These are phyloP conservation scores for Bombus waltoni DNA, from an alignment of 1,140 invertebrate species.

Conservation along the genomic window DNA sequence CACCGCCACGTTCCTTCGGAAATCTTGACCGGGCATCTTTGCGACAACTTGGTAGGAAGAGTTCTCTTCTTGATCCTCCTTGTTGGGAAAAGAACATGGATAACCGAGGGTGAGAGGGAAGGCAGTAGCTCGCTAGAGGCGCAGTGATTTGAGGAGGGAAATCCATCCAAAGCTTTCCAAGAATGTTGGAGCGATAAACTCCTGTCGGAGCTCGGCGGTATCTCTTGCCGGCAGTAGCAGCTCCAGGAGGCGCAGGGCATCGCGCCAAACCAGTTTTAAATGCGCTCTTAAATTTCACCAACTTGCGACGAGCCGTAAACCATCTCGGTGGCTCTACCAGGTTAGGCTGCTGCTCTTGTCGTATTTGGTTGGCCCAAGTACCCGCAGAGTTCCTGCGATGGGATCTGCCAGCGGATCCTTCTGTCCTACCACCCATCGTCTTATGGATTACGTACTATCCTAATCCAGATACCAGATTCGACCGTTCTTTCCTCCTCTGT, in stretches of 20 bases:
- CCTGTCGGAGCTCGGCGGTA: slow-evolving; percentile 78
- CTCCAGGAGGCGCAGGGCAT: slow-evolving; percentile 79
- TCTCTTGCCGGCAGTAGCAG: slow-evolving; percentile 76
- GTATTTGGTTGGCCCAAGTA: slow-evolving; percentile 75
- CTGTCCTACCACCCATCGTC: slow-evolving; percentile 66
- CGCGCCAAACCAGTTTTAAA: slow-evolving; percentile 83
- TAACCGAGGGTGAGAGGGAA: slow-evolving; percentile 22
- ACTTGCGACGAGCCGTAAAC: slow-evolving; percentile 82
- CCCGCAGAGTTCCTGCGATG: slow-evolving; percentile 76
- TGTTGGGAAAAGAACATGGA: slow-evolving; percentile 3
- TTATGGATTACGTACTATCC: slow-evolving; percentile 71
- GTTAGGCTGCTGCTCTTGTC: slow-evolving; percentile 77
- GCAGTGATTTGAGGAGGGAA: slow-evolving; percentile 73
- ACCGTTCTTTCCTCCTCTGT: slow-evolving; percentile 57
- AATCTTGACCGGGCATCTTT: slow-evolving; percentile 70
- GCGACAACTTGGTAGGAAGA: slow-evolving; percentile 61
- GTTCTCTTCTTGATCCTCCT: slow-evolving; percentile 47
- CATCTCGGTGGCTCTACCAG: slow-evolving; percentile 78
- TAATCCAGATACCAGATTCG: slow-evolving; percentile 71
- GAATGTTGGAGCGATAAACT: slow-evolving; percentile 82
- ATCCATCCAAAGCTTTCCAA: slow-evolving; percentile 81
- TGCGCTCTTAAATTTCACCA: slow-evolving; percentile 82
- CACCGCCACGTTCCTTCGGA: slow-evolving; percentile 44
- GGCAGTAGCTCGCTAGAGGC: slow-evolving; percentile 41
- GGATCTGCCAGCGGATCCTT: slow-evolving; percentile 71